Base-by-base conservation (phyloP, 2,888 invertebrate species). In the Spodoptera exigua region DNA sequence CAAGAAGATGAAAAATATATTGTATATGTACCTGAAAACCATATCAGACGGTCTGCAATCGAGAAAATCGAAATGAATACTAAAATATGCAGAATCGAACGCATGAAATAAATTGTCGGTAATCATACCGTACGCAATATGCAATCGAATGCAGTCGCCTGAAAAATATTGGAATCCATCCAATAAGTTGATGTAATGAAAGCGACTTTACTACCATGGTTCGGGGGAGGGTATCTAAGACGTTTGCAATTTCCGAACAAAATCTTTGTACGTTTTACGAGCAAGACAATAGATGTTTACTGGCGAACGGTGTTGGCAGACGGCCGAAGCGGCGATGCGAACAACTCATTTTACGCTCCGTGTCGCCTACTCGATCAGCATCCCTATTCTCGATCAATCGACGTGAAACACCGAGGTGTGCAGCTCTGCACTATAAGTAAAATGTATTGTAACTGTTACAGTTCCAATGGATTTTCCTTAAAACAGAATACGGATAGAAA, bases 121-220 rank as follows among this genome's bases (percentile, higher is more conserved):
- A 83, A 84, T 85, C 83, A 84, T 85, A 88, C 84, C 82, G 82
- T 82, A 83, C 83, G 84, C 79, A 75, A 80, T 84, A 84, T 84
- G 86, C 89, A 89, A 85, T 86, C 83, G 83, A 82, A 90, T 86
- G 89, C 89, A 90, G 79, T 89, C 87, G 87, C 77, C 85, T 87
- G 90, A 87, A 86, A 90, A 91, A 89, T 91, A 90, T 93, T 93
- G 93, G 92, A 93, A 86, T 83, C 84, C 76, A 79, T 92, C 93
- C 93, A 93, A 93, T 91, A 91, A 88, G 83, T 89, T 87, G 84
- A 83, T 86, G 90, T 91, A 92, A 93, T 92, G 91, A 92, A 92
- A 93, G 90, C 89, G 89, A 91, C 86, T 90, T 89, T 87, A 84
- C 88, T 82, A 84, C 76, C 69, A 78, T 79, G 78, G 82, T 79